These are phyloP conservation scores for Colinus virginianus DNA, from an alignment of 2,113 vertebrate genomes.

Conservation along the genomic window DNA sequence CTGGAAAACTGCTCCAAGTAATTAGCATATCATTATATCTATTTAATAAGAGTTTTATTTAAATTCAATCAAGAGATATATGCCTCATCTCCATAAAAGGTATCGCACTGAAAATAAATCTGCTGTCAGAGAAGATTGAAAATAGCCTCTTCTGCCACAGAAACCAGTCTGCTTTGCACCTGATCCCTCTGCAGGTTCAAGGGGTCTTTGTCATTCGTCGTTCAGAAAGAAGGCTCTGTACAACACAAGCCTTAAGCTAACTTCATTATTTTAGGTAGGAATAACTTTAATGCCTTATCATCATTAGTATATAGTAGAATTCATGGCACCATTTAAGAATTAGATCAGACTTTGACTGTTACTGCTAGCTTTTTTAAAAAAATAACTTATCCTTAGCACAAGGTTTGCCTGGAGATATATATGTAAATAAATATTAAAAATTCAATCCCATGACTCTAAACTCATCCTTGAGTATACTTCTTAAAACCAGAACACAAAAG, in stretches of 20 bases:
- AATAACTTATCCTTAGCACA: not conserved
- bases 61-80: not conserved
- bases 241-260: not conserved
- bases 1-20: not conserved
- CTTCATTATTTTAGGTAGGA: not conserved
- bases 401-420: not conserved
- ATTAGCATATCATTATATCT: not conserved
- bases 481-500: not conserved
- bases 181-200: not conserved
- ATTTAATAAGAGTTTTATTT: not conserved
- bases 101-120: not conserved
- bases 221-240: not conserved
- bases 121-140: not conserved
- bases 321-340: not conserved
- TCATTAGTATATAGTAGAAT: not conserved
- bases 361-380: not conserved
- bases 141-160: not conserved
- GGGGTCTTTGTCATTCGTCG: not conserved
- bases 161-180: not conserved
- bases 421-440: not conserved
- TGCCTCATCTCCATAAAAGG: not conserved
- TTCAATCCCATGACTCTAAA: not conserved
- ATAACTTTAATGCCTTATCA: not conserved
- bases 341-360: not conserved
- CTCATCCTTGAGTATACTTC: not conserved